These are phyloP conservation scores for Dipodomys spectabilis DNA, from an alignment of 2,113 vertebrate species.

Conservation along the genomic window DNA sequence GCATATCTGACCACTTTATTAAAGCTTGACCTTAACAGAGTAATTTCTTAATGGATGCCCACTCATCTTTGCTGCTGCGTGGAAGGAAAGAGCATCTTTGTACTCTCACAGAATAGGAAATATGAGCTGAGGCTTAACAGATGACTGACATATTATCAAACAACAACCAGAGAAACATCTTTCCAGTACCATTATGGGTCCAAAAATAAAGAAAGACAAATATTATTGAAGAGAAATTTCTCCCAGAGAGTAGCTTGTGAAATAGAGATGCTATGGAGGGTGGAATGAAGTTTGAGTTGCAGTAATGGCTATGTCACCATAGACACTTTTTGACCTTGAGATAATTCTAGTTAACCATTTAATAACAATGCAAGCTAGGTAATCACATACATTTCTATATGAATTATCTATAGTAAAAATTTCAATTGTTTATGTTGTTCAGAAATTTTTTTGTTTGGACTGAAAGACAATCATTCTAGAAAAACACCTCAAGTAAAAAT, in stretches of 20 bases:
- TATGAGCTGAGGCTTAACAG: conserved; percentile 19
- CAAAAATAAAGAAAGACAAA: conserved; percentile 6
- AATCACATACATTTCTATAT: background rate
- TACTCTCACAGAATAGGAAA: conserved; percentile 15
- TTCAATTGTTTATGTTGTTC: background rate
- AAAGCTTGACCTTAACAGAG: background rate
- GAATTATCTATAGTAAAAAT: background rate
- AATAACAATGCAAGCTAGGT: background rate
- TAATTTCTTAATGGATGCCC: conserved; percentile 31
- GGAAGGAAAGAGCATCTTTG: background rate
- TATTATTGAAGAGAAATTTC: background rate
- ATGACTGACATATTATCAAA: background rate
- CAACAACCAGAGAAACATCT: background rate
- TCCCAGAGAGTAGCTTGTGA: background rate
- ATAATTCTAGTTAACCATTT: background rate
- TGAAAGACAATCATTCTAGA: background rate
- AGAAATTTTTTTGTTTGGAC: background rate
- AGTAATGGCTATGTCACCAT: background rate
- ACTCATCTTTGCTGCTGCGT: background rate
- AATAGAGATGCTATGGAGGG: background rate
- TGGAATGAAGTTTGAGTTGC: background rate
- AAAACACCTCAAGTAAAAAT: background rate
- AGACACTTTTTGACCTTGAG: background rate
- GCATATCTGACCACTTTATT: conserved; percentile 18
- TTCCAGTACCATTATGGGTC: background rate